Evolutionary conservation across 2,113 vertebrate species (phyloP).

Genomic region (Sapayoa aenigma): DNA sequence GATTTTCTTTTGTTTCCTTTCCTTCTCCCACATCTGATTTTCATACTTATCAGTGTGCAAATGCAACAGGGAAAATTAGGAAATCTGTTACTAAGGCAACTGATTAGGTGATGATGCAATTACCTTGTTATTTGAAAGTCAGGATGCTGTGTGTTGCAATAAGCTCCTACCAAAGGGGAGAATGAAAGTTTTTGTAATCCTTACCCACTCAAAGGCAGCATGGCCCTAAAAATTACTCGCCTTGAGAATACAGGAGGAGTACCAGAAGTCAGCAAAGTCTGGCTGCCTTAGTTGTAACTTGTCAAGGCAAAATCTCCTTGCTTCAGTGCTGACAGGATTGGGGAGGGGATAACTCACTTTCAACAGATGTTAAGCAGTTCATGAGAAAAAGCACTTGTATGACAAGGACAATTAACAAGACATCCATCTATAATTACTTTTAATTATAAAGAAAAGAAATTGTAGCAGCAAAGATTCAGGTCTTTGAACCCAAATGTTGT

Average conservation of each 20-base stretch:
- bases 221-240: background rate
- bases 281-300: background rate
- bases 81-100: constrained; percentile 77
- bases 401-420: background rate
- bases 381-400: background rate
- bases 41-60: constrained; percentile 52
- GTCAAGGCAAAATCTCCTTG: background rate
- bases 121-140: constrained; percentile 62
- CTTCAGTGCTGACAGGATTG: background rate
- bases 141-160: constrained; percentile 8
- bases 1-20: constrained; percentile 16
- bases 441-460: background rate
- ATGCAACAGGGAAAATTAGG: constrained; percentile 65
- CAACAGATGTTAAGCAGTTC: background rate
- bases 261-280: background rate
- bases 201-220: constrained; percentile 27
- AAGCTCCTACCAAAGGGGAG: constrained; percentile 25
- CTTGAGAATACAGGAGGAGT: background rate
- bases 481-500: background rate
- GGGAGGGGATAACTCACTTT: background rate
- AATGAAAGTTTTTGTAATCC: constrained; percentile 1
- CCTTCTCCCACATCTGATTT: constrained; percentile 32
- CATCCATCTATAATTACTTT: background rate
- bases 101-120: constrained; percentile 70
- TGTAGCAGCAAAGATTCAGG: background rate